A percentile compares a stretch with the other conserved stretches of the same genome.
phyloP scores from a whole-genome alignment of 1,140 invertebrate species.

The Drosophila melanica region DNA sequence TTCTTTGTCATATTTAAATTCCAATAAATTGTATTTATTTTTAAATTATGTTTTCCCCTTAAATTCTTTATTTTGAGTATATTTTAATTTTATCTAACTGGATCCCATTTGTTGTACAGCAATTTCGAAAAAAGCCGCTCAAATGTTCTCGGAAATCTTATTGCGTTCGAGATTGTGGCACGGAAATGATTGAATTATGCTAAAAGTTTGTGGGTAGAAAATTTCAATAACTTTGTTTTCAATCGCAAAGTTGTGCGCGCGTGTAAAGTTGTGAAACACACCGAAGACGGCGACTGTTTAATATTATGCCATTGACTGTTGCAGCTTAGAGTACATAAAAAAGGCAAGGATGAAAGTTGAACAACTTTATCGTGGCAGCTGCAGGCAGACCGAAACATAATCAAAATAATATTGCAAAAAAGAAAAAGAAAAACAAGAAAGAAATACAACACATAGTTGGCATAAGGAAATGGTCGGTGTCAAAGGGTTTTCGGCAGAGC shows the following conservation, averaged over 20 bases:
- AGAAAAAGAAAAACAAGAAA: constrained; percentile 29
- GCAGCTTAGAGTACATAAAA: constrained; percentile 47
- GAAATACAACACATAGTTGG: constrained; percentile 20
- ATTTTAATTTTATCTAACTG: neutral
- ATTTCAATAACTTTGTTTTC: constrained; percentile 60
- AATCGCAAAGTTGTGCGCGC: constrained; percentile 34
- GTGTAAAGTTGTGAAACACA: constrained; percentile 42
- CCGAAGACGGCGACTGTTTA: constrained; percentile 37
- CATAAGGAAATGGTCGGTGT: constrained; percentile 19
- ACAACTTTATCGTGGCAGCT: constrained; percentile 38
- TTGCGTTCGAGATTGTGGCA: constrained; percentile 26
- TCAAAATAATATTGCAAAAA: neutral
- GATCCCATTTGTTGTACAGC: neutral
- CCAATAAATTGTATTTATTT: too few species aligned
- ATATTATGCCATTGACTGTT: constrained; percentile 33
- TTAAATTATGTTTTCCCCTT: neutral
- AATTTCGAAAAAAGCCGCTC: constrained; percentile 9
- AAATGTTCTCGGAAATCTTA: constrained; percentile 47
- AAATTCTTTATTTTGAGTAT: neutral
- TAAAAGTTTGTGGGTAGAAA: constrained; percentile 53
- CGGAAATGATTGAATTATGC: constrained; percentile 61
- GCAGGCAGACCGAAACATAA: constrained; percentile 2
- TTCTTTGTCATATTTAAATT: too few species aligned
- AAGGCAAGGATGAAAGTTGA: constrained; percentile 23
- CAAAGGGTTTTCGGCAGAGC: constrained; percentile 34